phyloP scores from a whole-genome alignment of 2,113 vertebrate species.

The Origma solitaria region DNA sequence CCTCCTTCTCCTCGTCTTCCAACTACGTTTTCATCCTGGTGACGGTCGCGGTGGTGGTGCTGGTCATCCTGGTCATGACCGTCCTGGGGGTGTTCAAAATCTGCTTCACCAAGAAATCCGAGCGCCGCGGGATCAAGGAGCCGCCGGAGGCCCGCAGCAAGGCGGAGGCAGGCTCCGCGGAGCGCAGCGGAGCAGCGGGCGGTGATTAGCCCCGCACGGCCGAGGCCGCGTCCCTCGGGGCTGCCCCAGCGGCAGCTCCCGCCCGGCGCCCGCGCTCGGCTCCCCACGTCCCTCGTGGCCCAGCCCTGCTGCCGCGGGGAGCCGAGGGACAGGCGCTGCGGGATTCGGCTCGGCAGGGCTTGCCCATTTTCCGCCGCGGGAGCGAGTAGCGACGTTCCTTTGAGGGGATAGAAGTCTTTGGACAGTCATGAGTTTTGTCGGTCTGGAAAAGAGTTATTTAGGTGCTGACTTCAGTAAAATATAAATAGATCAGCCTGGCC shows the following conservation, averaged over 20 bases:
- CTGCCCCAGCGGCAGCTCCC: background rate
- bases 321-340: background rate
- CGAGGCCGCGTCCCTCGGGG: background rate
- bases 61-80: constrained; percentile 67
- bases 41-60: constrained; percentile 60
- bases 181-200: background rate
- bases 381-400: background rate
- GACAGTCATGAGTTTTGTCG: background rate
- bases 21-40: constrained; percentile 68
- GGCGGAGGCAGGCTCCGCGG: background rate
- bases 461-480: background rate
- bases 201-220: background rate
- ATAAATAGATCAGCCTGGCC: background rate
- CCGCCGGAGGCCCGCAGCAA: background rate
- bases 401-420: background rate
- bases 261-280: background rate
- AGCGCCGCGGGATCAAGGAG: background rate
- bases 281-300: background rate
- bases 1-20: background rate
- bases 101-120: constrained; percentile 53
- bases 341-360: background rate
- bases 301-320: background rate
- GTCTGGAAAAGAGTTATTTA: background rate
- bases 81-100: constrained; percentile 68
- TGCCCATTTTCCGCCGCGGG: fast-evolving